Base-by-base conservation (phyloP, 1,140 invertebrate species). In the Thereuonema tuberculata region DNA sequence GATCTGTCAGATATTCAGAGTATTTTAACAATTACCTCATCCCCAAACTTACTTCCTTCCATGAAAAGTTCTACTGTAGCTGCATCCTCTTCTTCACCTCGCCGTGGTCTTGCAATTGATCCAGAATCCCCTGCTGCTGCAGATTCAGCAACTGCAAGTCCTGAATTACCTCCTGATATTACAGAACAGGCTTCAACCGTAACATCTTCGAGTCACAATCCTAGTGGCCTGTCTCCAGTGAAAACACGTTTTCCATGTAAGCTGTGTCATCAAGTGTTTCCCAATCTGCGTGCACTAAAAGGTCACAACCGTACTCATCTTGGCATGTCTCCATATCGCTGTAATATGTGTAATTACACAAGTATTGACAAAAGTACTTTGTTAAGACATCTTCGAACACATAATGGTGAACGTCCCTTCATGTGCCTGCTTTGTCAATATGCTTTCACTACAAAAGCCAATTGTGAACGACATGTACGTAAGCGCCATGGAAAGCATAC, bases 401-500 rank as follows among this genome's bases (percentile, higher is more conserved):
- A 97, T 74, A 96, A 94, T 68, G 93, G 93, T 0, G 92, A 96
- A 67, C 78, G 92, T 2, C 93, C 93, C 0, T 98, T 91, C 68
- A 89, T 95, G 69, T 97, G 94, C 68, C 82, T 84, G 0, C 80
- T 95, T 1, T 98, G 94, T 72, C 89, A 91, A 66, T 95, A 90
- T 66, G 90, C 92, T 1, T 98, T 97, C 72, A 97, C 93, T 1
- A 98, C 93, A 0, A 96, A 97, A 67, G 77, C 77, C 82, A 98
- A 77, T 77, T 97, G 69, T 77, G 92, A 68, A 88, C 68, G 78
- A n/a, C 78, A 80, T 67, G 69, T 79, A 49, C 73, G 75, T 57
- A 97, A 77, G 77, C 89, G 74, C 1, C 93, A 98, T 68, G 82
- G 85, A 0, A 87, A 92, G 76, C 77, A 82, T 49, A 81, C 83